Conservation (phyloP, 2,797 vertebrate species). For the Heteromormyrus szaboi region DNA sequence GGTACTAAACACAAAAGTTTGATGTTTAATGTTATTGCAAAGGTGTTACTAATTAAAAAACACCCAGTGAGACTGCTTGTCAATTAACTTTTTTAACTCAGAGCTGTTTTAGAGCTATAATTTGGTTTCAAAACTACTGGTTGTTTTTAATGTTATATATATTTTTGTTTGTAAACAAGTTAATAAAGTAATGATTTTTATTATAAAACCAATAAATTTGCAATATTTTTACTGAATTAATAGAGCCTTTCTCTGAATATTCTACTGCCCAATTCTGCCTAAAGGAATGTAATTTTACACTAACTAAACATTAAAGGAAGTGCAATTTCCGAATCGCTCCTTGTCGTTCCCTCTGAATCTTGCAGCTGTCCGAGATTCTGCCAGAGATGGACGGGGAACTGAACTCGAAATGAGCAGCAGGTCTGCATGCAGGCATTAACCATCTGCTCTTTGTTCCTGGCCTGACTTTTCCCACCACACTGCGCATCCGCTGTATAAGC, state of each 20-base stretch:
- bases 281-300: background rate
- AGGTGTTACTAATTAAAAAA: background rate
- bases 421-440: no score
- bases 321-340: background rate
- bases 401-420: background rate
- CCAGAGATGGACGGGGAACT: background rate
- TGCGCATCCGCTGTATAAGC: background rate
- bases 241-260: background rate
- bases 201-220: background rate
- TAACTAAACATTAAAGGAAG: slow-evolving; percentile 7
- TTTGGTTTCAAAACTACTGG: background rate
- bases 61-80: background rate
- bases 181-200: background rate
- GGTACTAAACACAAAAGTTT: background rate
- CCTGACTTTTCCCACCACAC: background rate
- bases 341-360: background rate
- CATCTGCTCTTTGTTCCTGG: background rate
- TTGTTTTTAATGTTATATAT: background rate
- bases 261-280: background rate
- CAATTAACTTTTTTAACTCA: background rate
- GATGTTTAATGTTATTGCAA: background rate
- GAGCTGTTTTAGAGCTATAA: background rate
- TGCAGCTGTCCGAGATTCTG: background rate
- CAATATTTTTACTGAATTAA: background rate
- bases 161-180: background rate